Evolutionary conservation across 2,888 invertebrate species (phyloP).

Genomic region (Caenorhabditis virilis): DNA sequence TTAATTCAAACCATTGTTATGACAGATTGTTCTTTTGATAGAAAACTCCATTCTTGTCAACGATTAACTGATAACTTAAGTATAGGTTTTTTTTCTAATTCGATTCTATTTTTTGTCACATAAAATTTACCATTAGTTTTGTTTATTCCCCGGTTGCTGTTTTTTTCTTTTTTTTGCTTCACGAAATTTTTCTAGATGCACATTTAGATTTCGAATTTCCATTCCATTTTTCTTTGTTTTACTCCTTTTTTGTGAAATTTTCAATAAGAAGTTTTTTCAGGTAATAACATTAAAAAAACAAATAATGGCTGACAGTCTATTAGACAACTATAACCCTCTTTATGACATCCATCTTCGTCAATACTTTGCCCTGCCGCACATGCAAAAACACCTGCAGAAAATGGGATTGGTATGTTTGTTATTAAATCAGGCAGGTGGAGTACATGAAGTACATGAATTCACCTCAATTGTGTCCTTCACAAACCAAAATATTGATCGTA

Average conservation of each 20-base stretch:
- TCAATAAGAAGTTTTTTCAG: slow-evolving; percentile 8
- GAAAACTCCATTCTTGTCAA: no score
- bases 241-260: slow-evolving; percentile 9
- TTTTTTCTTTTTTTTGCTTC: neutral
- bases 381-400: slow-evolving; percentile 66
- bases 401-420: slow-evolving; percentile 65
- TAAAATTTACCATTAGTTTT: neutral
- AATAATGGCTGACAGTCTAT: slow-evolving; percentile 57
- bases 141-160: neutral
- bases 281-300: neutral
- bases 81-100: no score
- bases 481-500: no score
- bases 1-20: no score
- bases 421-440: no score
- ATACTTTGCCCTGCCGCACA: slow-evolving; percentile 66
- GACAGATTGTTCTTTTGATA: no score
- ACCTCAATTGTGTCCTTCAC: no score
- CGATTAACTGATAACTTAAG: no score
- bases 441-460: no score
- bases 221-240: slow-evolving; percentile 1
- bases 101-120: neutral
- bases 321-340: slow-evolving; percentile 67
- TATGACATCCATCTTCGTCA: slow-evolving; percentile 67
- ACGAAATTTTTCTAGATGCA: no score
- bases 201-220: slow-evolving; percentile 3